These are phyloP conservation scores for Eulemur macaco DNA, from an alignment of 2,113 vertebrate genomes.

Conservation along the genomic window DNA sequence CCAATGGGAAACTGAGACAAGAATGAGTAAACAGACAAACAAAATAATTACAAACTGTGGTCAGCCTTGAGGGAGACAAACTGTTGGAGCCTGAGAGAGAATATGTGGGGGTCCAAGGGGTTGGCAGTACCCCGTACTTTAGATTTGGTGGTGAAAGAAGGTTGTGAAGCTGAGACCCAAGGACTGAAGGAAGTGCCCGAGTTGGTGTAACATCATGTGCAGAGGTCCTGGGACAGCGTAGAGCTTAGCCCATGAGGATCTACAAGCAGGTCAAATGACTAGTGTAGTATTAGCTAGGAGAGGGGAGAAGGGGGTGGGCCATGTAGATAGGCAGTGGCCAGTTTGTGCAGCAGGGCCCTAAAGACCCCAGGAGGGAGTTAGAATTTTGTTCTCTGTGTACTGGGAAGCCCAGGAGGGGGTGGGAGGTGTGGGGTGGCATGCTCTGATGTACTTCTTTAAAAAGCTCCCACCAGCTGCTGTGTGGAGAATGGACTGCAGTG, in stretches of 20 bases:
- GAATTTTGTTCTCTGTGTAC: background rate
- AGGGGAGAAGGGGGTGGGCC: background rate
- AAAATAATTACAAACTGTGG: background rate
- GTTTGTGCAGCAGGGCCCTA: no score
- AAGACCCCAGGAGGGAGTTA: background rate
- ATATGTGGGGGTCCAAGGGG: accelerated
- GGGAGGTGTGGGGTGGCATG: background rate
- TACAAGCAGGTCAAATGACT: background rate
- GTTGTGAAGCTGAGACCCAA: background rate
- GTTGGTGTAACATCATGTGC: background rate
- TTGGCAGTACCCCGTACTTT: background rate
- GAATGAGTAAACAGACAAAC: background rate
- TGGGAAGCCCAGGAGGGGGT: background rate
- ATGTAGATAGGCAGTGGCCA: background rate
- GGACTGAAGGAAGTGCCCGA: background rate
- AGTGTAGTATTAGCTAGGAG: background rate
- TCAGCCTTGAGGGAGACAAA: background rate
- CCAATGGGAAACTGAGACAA: background rate
- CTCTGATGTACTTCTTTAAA: background rate
- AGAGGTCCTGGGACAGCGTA: background rate
- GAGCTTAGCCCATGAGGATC: background rate
- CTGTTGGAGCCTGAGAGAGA: background rate
- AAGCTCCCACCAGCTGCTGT: background rate
- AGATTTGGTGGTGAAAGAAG: background rate
- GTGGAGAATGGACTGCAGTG: background rate